A percentile compares a stretch with the other conserved stretches of the same genome.
phyloP scores from a whole-genome alignment of 2,797 vertebrate genomes.

The Anniella stebbinsi region DNA sequence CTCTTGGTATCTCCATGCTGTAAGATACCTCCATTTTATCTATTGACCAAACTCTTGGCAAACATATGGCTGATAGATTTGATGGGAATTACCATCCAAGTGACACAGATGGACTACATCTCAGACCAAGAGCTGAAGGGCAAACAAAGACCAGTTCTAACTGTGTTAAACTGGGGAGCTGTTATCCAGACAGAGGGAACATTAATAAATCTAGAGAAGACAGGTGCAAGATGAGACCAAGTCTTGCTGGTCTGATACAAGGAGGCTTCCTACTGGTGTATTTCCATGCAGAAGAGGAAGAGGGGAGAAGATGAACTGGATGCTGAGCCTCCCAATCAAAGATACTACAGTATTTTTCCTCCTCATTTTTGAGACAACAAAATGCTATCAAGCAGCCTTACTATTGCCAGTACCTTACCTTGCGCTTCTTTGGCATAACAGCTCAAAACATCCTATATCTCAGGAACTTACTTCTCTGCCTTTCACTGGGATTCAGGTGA shows the following conservation, averaged over 20 bases:
- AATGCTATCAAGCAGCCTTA: rapidly evolving
- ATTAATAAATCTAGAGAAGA: slow-evolving; percentile 20
- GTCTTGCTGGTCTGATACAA: background rate
- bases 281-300: background rate
- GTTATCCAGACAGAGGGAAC: background rate
- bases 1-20: background rate
- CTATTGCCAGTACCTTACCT: background rate
- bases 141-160: slow-evolving; percentile 25
- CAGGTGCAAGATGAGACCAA: slow-evolving; percentile 2
- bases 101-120: slow-evolving; percentile 1
- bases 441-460: background rate
- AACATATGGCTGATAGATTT: background rate
- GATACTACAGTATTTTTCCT: slow-evolving; percentile 2
- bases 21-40: background rate
- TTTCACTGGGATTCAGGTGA: slow-evolving; percentile 6
- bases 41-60: background rate
- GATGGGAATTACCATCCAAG: background rate
- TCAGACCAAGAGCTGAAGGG: background rate
- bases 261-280: background rate
- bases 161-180: background rate
- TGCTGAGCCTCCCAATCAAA: background rate
- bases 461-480: slow-evolving; percentile 18
- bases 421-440: background rate
- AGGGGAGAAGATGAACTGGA: background rate
- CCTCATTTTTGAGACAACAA: background rate